Percentiles rank a stretch among this genome's conserved stretches.
These are phyloP conservation scores for Venturia canescens DNA, from an alignment of 1,140 invertebrate genomes.

Conservation along the genomic window DNA sequence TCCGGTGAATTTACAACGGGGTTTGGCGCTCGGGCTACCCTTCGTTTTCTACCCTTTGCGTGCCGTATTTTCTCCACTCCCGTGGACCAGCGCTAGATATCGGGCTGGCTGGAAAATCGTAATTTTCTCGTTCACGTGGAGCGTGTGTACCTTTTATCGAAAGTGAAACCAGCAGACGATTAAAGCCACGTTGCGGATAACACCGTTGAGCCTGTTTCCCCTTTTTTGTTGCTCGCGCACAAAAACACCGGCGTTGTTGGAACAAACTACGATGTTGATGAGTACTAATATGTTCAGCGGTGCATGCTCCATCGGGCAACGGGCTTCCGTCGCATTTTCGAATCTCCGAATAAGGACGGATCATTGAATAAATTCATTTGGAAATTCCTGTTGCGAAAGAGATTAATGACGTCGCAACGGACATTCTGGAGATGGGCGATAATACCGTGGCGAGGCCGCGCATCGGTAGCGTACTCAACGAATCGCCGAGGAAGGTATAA, in stretches of 20 bases:
- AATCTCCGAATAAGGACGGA: not conserved
- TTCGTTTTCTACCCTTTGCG: slow-evolving; percentile 3
- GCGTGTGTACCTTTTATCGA: slow-evolving; percentile 37
- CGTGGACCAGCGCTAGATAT: not conserved
- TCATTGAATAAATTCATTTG: not conserved
- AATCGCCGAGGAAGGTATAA: not conserved
- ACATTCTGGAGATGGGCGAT: not conserved
- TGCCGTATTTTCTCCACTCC: not conserved
- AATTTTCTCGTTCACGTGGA: slow-evolving; percentile 37
- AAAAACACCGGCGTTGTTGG: not conserved
- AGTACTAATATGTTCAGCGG: not conserved
- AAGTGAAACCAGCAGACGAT: slow-evolving; percentile 32
- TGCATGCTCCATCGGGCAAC: not conserved
- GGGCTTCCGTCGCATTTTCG: not conserved
- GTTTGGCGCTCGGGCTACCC: not conserved
- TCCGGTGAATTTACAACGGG: slow-evolving; percentile 42
- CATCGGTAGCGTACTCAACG: not conserved
- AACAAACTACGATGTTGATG: not conserved
- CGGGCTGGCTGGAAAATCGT: slow-evolving; percentile 10
- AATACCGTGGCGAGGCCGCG: not conserved
- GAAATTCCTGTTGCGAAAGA: not conserved
- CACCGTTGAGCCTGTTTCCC: not conserved
- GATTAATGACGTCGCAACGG: slow-evolving; percentile 1
- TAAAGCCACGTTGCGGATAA: slow-evolving; percentile 22
- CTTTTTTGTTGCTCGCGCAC: not conserved